These are phyloP conservation scores for Myioborus miniatus DNA, from an alignment of 2,797 vertebrate species.

Conservation along the genomic window DNA sequence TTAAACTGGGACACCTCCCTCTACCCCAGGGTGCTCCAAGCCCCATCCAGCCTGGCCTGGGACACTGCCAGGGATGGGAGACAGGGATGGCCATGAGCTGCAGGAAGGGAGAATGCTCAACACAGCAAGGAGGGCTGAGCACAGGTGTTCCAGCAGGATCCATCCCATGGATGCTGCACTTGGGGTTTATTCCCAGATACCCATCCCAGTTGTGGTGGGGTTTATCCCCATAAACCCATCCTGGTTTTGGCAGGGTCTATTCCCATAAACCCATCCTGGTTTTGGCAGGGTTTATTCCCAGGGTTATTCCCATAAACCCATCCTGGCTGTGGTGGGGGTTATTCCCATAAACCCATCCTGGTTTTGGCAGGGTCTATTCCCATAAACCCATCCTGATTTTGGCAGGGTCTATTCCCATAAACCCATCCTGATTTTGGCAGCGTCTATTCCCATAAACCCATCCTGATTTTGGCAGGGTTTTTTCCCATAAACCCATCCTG, in stretches of 20 bases:
- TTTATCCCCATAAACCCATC: not conserved
- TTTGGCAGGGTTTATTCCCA: too few relatives aligned
- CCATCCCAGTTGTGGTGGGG: not conserved
- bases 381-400: accelerated
- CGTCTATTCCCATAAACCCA: not conserved
- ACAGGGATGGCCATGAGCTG: accelerated
- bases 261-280: accelerated
- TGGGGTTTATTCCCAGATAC: not conserved
- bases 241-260: accelerated
- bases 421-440: not conserved
- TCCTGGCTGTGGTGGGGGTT: not conserved
- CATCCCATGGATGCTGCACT: accelerated
- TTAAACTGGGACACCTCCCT: accelerated
- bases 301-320: not conserved
- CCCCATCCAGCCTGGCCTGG: accelerated
- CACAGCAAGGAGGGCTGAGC: accelerated
- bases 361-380: not conserved
- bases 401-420: too few relatives aligned
- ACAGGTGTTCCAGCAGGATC: accelerated
- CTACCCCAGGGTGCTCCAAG: not conserved
- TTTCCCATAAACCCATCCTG: not conserved
- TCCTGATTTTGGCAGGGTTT: not conserved
- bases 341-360: not conserved
- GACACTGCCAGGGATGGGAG: accelerated
- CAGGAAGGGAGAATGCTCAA: accelerated